phyloP scores from a whole-genome alignment of 2,888 invertebrate genomes.

The Drosophila quinaria region DNA sequence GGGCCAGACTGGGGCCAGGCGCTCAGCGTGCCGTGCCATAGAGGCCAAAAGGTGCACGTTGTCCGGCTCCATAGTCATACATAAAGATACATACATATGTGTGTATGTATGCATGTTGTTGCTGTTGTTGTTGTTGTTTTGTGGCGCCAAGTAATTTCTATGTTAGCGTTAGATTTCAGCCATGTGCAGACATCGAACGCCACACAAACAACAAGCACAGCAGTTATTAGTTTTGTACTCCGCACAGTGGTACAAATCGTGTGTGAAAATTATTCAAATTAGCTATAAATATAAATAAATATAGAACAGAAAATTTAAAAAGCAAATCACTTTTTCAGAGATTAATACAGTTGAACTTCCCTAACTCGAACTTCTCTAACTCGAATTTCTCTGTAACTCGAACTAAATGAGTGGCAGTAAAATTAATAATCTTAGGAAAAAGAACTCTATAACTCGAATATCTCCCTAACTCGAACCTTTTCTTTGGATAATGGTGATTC shows the following conservation, averaged over 20 bases:
- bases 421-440: too few relatives aligned
- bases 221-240: constrained; percentile 59
- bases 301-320: too few relatives aligned
- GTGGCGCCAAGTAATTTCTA: constrained; percentile 73
- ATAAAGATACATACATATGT: neutral
- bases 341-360: too few relatives aligned
- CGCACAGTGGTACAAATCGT: constrained; percentile 49
- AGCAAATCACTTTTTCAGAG: too few relatives aligned
- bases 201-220: constrained; percentile 54
- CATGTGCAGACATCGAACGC: constrained; percentile 68
- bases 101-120: constrained; percentile 23
- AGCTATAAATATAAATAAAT: neutral
- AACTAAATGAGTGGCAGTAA: too few relatives aligned
- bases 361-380: too few relatives aligned
- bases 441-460: too few relatives aligned
- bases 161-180: constrained; percentile 74
- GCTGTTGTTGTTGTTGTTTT: constrained; percentile 47
- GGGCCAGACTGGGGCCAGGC: constrained; percentile 74
- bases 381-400: too few relatives aligned
- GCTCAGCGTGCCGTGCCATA: constrained; percentile 73
- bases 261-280: neutral
- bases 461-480: too few relatives aligned
- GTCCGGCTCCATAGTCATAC: constrained; percentile 48
- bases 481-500: too few relatives aligned
- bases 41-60: constrained; percentile 76